These are phyloP conservation scores for Dermatophagoides farinae DNA, from an alignment of 1,140 invertebrate genomes.

Conservation along the genomic window DNA sequence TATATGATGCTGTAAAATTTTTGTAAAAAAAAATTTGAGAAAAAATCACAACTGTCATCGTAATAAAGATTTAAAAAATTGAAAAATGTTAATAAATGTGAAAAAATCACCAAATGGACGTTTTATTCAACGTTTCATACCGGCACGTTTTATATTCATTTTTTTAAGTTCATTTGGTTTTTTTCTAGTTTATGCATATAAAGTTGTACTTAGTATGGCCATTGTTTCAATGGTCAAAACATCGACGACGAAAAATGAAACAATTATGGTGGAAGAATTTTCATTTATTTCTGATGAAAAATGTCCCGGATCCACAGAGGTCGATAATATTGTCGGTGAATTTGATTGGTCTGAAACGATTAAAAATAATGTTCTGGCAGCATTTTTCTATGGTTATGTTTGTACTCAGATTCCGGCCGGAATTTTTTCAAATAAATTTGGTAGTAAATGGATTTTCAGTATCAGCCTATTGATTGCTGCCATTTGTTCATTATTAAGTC, in stretches of 20 bases:
- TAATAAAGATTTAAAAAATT: too few species aligned
- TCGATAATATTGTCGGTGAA: background rate
- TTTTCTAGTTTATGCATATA: constrained; percentile 16
- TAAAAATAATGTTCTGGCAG: constrained; percentile 41
- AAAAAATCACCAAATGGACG: background rate
- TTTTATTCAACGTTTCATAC: constrained; percentile 2
- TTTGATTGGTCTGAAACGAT: constrained; percentile 17
- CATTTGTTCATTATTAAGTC: constrained; percentile 12
- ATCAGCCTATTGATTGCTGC: constrained; percentile 18
- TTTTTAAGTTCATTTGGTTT: constrained; percentile 16
- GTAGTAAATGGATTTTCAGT: constrained; percentile 66
- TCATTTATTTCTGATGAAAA: too few species aligned
- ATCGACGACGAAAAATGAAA: background rate
- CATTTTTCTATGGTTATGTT: constrained; percentile 70
- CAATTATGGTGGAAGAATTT: background rate
- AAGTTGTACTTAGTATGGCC: constrained; percentile 16
- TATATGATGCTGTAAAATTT: too few species aligned
- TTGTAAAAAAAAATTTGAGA: too few species aligned
- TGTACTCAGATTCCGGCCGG: constrained; percentile 60
- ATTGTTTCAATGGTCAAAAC: constrained; percentile 18
- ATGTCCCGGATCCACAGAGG: background rate
- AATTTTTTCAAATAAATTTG: constrained; percentile 48
- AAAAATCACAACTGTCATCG: too few species aligned
- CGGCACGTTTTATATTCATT: constrained; percentile 11
- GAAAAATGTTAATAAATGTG: background rate